Evolutionary conservation across 2,113 vertebrate genomes (phyloP).

Genomic region (Ahaetulla prasina): DNA sequence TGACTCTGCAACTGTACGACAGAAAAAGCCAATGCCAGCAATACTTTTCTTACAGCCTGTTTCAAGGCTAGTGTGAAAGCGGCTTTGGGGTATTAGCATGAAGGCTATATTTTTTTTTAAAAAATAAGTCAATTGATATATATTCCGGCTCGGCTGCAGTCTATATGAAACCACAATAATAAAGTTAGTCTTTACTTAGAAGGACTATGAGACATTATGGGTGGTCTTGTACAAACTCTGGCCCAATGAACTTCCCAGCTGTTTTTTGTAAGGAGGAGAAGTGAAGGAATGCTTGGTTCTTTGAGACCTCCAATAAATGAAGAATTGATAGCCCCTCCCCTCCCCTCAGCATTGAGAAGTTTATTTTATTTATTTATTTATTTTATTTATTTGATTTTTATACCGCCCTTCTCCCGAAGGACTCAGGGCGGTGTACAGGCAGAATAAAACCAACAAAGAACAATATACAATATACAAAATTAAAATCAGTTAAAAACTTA

Average conservation of each 20-base stretch:
- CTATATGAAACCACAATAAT: neutral
- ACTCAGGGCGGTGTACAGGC: too few species aligned
- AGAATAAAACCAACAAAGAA: too few species aligned
- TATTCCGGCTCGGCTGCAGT: neutral
- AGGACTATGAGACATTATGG: neutral
- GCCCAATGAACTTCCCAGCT: neutral
- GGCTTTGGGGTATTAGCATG: neutral
- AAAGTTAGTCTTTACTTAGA: neutral
- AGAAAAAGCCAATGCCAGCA: neutral
- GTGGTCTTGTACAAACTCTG: neutral
- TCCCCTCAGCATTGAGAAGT: neutral
- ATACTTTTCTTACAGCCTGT: neutral
- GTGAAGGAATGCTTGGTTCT: neutral
- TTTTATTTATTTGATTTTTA: too few species aligned
- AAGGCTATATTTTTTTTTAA: neutral
- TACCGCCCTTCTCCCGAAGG: too few species aligned
- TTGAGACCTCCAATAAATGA: neutral
- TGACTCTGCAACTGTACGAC: neutral
- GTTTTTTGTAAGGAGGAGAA: neutral
- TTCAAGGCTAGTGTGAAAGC: neutral
- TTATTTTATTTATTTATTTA: too few species aligned
- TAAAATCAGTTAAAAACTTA: too few species aligned
- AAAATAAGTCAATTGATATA: neutral
- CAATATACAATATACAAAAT: too few species aligned
- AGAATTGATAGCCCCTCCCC: neutral